Base-by-base conservation (phyloP, 2,113 vertebrate genomes). In the Notarius quadriscutis region DNA sequence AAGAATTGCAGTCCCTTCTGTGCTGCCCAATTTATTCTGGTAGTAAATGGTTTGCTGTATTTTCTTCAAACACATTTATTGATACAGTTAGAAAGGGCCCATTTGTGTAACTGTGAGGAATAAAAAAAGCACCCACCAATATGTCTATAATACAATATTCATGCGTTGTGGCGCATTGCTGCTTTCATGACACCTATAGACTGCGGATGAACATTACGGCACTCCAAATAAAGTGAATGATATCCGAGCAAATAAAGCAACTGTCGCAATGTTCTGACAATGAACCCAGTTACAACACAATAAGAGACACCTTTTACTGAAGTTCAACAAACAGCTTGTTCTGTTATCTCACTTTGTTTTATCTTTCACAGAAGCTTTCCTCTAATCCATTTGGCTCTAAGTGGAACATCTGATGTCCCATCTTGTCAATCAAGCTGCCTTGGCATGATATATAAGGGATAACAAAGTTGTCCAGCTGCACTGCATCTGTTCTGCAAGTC, bases 91-190 rank as follows among this genome's bases (percentile, higher is more conserved):
- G 92, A 91, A 91, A 69, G 79, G 89, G 86, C 85, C 87, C 88
- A 90, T 86, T 51, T 74, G 89, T 93, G 90, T 86, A 88, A 74
- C 90, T 91, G 90, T 92, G 92, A 92, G 60, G 91, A 91, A 87
- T 87, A 88, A 91, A 89, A 89, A 93, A 90, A 93, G 90, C 88
- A 78, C 83, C 88, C 90, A 91, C 25, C 51, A 5, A 93, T 89
- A 90, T 87, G 87, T 93, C 91, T 88, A 51, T 22, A 55, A 82
- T 94, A 91, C 88, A 94, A 91, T 93, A 94, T 95, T 93, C 87
- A 94, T 93, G 72, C 20, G 81, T 81, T 6, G 8, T 84, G 53
- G 88, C 87, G 87, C 83, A 87, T 82, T 87, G 11, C 41, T 72
- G 82, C 90, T 93, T 91, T 93, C 86, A 91, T 91, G 86, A 85